Evolutionary conservation across 35 echinoderm and acorn worm genomes (phyloP), one percentile per base, ranked within the genome.

Genomic region (Strongylocentrotus purpuratus): DNA sequence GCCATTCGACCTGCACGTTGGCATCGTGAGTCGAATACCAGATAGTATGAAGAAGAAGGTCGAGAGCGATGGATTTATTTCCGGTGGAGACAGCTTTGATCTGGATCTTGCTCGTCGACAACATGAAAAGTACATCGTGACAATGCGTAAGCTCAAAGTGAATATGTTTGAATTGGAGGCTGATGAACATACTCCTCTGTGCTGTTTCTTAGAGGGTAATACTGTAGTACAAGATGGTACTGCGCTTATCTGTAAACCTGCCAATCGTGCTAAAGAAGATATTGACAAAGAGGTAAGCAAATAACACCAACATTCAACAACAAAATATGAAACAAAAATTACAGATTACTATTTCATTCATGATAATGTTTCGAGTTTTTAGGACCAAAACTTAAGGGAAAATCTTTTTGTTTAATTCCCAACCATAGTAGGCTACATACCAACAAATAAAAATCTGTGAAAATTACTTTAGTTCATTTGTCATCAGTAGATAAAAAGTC

Each of bases 121-220:
- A 90, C 98, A 99, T 86, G 98, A 99, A 95, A 97, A 97, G 94
- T 96, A 96, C 45, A 97, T 97, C 88, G 85, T 97, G 86, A 99
- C 98, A 22, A 94, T 99, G 31, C 95, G 98, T 31, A 99, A 99
- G 93, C 96, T 99, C 9, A 99, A 99, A 48, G 97, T 99, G 92
- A 96, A 97, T 95, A 45, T 98, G 61, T 96, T 96, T 47, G 97
- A 98, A 94, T 46, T 98, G 85, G 97, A 98, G 46, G 95, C 96
- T 10, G 97, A 98, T 86, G 97, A 98, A 59, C 85, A 95, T 32
- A 94, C 95, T 50, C 97, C 97, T 11, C 94, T 95, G 17, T 95
- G 96, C 85, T 96, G 96, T 86, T 98, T 97, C 95, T 85, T 98
- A 92, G 96, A 98, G 33, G 91, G 95, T 86, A 92, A 94, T 88